Base-by-base conservation (phyloP, 2,888 invertebrate species). In the Crioceris asparagi region DNA sequence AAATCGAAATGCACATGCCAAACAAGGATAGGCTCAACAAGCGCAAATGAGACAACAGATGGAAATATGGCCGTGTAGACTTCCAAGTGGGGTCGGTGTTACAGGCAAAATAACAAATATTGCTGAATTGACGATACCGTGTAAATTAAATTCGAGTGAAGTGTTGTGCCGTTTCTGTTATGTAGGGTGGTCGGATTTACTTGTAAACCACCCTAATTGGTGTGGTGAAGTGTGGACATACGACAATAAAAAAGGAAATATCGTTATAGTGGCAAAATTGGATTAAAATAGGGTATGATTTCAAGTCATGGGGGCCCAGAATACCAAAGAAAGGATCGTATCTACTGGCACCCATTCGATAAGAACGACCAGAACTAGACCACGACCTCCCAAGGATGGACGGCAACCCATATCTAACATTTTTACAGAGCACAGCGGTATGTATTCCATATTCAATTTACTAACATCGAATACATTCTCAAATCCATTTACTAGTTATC, bases 371-470 rank as follows among this genome's bases (percentile, higher is more conserved):
- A 77, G 83, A 59, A 79, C 74, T 61, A 83, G 84, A 68, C 79
- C 79, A 53, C 72, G 80, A 60, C 72, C 75, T 56, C 74, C 77
- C 45, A 85, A 86, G 71, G 88, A 88, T 74, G 80, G 81, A 63
- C 77, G 84, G 65, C 77, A 79, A 57, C 79, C 83, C 58, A 84
- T 86, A 59, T 82, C 87, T 56, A 91, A 91, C 70, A 87, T 91
- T 65, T 92, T 91, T 69, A 90, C 90, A 26, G 91, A 91, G 71
- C 91, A 91, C 66, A 90, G 83, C 68, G 91, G 91, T 91, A 70
- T 78, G 83, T 55, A 47, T 57, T n/a, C n/a, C n/a, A n/a, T n/a
- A n/a, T n/a, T n/a, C n/a, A n/a, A n/a, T n/a, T n/a, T n/a, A n/a
- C n/a, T n/a, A n/a, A n/a, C n/a, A n/a, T n/a, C n/a, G n/a, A n/a